Evolutionary conservation across 2,888 invertebrate genomes (phyloP).

Genomic region (Microctonus brassicae): DNA sequence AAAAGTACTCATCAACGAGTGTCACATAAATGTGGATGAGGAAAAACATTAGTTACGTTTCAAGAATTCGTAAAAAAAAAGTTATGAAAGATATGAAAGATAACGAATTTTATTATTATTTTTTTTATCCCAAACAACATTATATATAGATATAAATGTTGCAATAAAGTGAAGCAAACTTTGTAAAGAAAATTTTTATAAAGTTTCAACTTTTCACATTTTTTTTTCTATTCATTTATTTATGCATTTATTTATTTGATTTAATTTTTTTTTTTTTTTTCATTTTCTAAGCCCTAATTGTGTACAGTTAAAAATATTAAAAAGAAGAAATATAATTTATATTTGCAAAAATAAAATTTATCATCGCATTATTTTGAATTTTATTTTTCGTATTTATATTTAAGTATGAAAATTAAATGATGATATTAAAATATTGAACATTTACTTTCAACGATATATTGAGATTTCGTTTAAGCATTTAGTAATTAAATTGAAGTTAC

Average conservation of each 20-base stretch:
- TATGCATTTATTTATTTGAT: background rate
- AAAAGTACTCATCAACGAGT: background rate
- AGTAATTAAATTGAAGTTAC: background rate
- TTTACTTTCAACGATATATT: background rate
- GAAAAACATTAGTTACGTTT: background rate
- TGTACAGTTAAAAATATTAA: background rate
- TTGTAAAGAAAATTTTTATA: background rate
- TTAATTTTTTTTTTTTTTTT: background rate
- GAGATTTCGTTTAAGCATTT: background rate
- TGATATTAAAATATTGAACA: background rate
- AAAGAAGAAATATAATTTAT: background rate
- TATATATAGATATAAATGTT: background rate
- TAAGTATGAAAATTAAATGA: background rate
- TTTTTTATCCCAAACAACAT: too few relatives aligned
- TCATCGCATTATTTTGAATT: background rate
- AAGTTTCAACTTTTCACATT: background rate
- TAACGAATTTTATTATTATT: background rate
- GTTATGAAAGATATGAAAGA: background rate
- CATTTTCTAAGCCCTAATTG: background rate
- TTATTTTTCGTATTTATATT: background rate
- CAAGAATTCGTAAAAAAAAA: background rate
- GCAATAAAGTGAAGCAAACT: background rate
- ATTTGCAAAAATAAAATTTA: background rate
- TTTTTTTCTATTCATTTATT: background rate
- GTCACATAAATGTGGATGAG: background rate